Evolutionary conservation across 2,113 vertebrate genomes (phyloP).

Genomic region (Syngnathus typhle): DNA sequence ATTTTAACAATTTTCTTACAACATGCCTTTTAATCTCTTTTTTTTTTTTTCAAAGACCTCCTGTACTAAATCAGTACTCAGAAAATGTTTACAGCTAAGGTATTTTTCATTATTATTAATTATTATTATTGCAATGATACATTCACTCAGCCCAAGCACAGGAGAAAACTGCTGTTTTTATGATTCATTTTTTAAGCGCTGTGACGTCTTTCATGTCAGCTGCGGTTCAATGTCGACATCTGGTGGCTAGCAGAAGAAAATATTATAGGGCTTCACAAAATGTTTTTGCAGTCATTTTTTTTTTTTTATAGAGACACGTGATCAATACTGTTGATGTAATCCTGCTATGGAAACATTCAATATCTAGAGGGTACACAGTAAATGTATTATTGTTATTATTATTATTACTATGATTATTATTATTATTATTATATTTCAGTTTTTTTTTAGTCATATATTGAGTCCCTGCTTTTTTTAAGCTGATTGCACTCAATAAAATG

Average conservation of each 20-base stretch:
- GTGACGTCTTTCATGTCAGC: constrained; percentile 4
- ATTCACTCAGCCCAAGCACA: neutral
- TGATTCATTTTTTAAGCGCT: neutral
- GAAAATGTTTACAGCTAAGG: neutral
- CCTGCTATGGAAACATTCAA: constrained; percentile 46
- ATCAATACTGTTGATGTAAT: constrained; percentile 45
- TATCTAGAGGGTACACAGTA: constrained; percentile 21
- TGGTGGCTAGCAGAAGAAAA: constrained; percentile 20
- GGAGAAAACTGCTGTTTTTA: neutral
- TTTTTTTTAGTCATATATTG: neutral
- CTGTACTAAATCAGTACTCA: too few species aligned
- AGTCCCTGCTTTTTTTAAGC: constrained; percentile 38
- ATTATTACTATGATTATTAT: too few species aligned
- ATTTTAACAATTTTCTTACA: too few species aligned
- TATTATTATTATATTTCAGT: neutral
- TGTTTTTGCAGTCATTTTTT: neutral
- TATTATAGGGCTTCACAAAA: too few species aligned
- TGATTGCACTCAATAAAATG: constrained; percentile 62
- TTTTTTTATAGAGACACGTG: constrained; percentile 20
- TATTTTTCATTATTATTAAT: too few species aligned
- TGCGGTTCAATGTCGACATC: constrained; percentile 59
- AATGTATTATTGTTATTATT: too few species aligned
- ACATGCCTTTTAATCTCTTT: too few species aligned
- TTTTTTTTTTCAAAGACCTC: too few species aligned
- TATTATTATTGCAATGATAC: too few species aligned